Evolutionary conservation across 2,888 invertebrate species (phyloP).

Genomic region (Megalurothrips usitatus): DNA sequence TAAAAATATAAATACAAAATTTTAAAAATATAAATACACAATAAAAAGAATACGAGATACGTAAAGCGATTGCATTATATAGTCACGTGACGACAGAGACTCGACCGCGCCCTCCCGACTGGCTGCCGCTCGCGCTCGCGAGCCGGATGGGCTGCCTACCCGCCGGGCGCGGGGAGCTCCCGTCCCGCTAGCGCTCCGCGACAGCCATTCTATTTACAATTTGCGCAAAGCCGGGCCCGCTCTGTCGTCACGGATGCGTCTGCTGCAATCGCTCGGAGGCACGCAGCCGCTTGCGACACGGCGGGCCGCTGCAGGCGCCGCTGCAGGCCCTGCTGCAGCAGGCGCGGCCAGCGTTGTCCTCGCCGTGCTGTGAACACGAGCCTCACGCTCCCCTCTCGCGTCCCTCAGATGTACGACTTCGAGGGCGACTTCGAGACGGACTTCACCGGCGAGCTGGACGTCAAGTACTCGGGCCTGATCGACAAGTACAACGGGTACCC

Average conservation of each 20-base stretch:
- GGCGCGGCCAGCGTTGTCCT: background rate
- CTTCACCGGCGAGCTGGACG: conserved; percentile 63
- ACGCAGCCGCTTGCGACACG: background rate
- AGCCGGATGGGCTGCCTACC: conserved; percentile 2
- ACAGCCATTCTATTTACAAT: too few relatives aligned
- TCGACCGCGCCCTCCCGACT: background rate
- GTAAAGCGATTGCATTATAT: too few relatives aligned
- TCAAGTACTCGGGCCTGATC: conserved; percentile 61
- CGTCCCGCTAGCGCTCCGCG: too few relatives aligned
- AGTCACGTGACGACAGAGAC: too few relatives aligned
- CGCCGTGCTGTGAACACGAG: background rate
- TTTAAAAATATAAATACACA: too few relatives aligned
- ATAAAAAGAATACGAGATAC: too few relatives aligned
- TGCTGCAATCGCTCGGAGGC: too few relatives aligned
- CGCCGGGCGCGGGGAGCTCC: background rate
- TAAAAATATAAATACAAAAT: too few relatives aligned
- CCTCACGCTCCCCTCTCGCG: background rate
- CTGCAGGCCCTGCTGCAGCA: background rate
- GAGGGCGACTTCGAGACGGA: conserved; percentile 73
- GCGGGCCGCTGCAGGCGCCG: background rate
- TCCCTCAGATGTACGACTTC: conserved; percentile 76
- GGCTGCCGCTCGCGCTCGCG: background rate
- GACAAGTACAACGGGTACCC: conserved; percentile 71
- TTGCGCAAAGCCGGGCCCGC: too few relatives aligned
- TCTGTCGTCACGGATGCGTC: too few relatives aligned